Percentiles rank a stretch among this genome's conserved stretches.
These are phyloP conservation scores for Hiodon tergisus DNA, from an alignment of 2,113 vertebrate species.

Conservation along the genomic window DNA sequence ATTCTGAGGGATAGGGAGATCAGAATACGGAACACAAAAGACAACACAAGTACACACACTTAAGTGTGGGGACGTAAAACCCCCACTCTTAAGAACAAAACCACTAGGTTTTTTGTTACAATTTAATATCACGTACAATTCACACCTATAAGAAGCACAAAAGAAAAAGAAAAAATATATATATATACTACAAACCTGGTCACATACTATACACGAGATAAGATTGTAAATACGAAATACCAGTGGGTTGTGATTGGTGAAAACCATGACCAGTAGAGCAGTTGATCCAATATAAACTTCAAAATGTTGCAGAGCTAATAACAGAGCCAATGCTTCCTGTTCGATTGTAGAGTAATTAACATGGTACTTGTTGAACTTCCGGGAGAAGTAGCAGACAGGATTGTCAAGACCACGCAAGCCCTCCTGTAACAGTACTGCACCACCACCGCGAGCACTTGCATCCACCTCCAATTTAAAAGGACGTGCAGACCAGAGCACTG, in stretches of 20 bases:
- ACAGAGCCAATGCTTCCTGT: too few species aligned
- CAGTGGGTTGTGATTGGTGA: neutral
- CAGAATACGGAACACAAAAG: too few species aligned
- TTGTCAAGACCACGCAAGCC: neutral
- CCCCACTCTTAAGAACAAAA: too few species aligned
- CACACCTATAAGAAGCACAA: too few species aligned
- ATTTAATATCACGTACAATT: too few species aligned
- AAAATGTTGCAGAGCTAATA: neutral
- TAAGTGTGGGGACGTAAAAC: too few species aligned
- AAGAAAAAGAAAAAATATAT: neutral
- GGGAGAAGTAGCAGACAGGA: neutral
- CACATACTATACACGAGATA: too few species aligned
- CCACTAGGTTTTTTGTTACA: too few species aligned
- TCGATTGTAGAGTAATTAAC: neutral
- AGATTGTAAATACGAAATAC: neutral
- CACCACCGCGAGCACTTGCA: conserved; percentile 2
- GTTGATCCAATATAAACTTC: conserved; percentile 2
- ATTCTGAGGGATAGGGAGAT: too few species aligned
- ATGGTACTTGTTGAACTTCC: conserved; percentile 11
- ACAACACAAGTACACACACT: too few species aligned
- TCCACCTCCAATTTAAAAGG: conserved; percentile 10
- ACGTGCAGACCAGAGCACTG: neutral
- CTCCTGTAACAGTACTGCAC: conserved; percentile 14
- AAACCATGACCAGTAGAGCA: neutral
- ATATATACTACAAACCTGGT: too few species aligned